Base-by-base conservation (phyloP, 2,888 invertebrate species). In the Scaptomyza tumidula region DNA sequence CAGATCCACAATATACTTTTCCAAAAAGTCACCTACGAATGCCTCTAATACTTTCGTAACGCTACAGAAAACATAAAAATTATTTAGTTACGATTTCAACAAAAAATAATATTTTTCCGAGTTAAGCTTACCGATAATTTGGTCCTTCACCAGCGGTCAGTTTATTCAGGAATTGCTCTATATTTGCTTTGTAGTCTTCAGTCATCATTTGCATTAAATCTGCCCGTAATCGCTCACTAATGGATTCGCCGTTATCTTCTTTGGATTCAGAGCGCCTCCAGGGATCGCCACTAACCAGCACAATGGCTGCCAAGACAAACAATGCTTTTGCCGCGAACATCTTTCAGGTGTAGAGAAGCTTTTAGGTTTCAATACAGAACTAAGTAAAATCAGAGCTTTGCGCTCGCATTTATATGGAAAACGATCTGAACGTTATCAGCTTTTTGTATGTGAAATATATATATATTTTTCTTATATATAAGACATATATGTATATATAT, bases 1-100 rank as follows among this genome's bases (percentile, higher is more conserved):
- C 29, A 88, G 66, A 27, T 85, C 78, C n/a, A 19, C 19, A 19
- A 19, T 2, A n/a, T n/a, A n/a, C n/a, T n/a, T n/a, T n/a, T n/a
- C n/a, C n/a, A n/a, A 19, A 19, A 19, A 1, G 19, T 19, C 19
- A 19, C 19, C 2, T 19, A 19, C 1, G 19, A 19, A 19, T 19
- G 19, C 19, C 19, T 2, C 2, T 19, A 19, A 19, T 19, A 78
- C 24, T 16, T 54, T 64, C 7, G 61, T 53, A 33, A 89, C 48
- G 41, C 88, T 88, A 24, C 14, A 2, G 16, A 10, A 24, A 11
- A 5, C 14, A 9, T 1, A n/a, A 6, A 37, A 13, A 35, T 35
- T 1, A 1, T 35, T 37, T 6, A 37, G n/a, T 37, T n/a, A n/a
- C 13, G 6, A 6, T 39, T 39, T 7, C n/a, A n/a, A 19, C 0